Conservation (phyloP, 1,140 invertebrate genomes). For the Penaeus indicus region DNA sequence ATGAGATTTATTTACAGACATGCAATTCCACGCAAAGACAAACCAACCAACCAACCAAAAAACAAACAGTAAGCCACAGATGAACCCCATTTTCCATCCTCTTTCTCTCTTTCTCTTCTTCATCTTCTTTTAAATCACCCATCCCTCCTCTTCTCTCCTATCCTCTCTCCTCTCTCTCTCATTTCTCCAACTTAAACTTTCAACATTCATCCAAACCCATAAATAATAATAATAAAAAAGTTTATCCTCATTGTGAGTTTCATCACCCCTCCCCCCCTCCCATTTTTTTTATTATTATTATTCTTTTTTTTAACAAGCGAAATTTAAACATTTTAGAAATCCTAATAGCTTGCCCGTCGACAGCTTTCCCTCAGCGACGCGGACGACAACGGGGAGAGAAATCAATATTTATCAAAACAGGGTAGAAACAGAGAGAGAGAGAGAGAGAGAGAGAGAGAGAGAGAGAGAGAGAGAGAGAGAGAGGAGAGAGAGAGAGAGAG, state of each 20-base stretch:
- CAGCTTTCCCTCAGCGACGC: too few species aligned
- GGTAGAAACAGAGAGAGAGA: slow-evolving; percentile 21
- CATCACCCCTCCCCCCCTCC: too few species aligned
- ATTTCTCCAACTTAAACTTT: too few species aligned
- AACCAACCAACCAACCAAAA: too few species aligned
- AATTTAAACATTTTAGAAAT: too few species aligned
- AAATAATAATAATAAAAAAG: too few species aligned
- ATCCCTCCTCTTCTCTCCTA: background rate
- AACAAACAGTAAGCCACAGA: too few species aligned
- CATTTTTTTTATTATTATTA: too few species aligned
- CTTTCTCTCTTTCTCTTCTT: background rate
- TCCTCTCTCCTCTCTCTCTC: background rate
- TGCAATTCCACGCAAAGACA: background rate
- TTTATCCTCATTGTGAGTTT: background rate
- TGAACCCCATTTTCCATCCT: too few species aligned
- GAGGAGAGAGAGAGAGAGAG: background rate
- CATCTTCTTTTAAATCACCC: background rate
- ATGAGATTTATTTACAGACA: background rate
- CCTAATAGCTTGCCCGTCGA: too few species aligned
- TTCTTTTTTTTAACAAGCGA: too few species aligned
- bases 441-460: slow-evolving; percentile 34
- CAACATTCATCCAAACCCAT: too few species aligned
- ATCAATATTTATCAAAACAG: background rate
- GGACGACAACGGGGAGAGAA: background rate
- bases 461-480: background rate